phyloP scores from a whole-genome alignment of 2,888 invertebrate species.

The Arrhopalites spinosus region DNA sequence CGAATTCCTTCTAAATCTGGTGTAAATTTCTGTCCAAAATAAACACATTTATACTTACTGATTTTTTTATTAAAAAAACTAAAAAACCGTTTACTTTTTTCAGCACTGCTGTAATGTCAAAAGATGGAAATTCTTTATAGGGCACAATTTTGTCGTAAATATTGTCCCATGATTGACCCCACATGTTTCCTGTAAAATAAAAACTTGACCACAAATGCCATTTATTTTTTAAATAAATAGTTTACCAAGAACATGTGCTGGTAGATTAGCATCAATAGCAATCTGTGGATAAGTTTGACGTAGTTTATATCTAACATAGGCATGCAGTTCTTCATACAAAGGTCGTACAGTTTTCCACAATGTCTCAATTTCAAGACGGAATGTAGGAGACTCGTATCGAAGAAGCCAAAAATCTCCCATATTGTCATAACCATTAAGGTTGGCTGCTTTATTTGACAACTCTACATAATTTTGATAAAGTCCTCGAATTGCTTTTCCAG shows the following conservation, averaged over 20 bases:
- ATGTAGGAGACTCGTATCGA: constrained; percentile 70
- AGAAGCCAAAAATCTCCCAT: constrained; percentile 79
- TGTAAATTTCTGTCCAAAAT: constrained; percentile 14
- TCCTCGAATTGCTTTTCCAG: constrained; percentile 75
- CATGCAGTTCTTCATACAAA: constrained; percentile 77
- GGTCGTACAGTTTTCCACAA: constrained; percentile 71
- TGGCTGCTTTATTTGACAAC: constrained; percentile 77
- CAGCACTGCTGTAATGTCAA: constrained; percentile 80
- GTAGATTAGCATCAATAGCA: constrained; percentile 68
- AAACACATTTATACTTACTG: not conserved
- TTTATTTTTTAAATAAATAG: too few relatives aligned
- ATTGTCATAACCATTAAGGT: constrained; percentile 61
- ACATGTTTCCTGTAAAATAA: constrained; percentile 70
- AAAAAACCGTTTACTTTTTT: constrained; percentile 59
- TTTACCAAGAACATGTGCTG: constrained; percentile 81
- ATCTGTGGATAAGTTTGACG: constrained; percentile 66
- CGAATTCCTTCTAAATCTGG: constrained; percentile 26
- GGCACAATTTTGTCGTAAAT: constrained; percentile 76
- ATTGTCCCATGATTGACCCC: constrained; percentile 82
- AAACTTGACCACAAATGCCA: not conserved
- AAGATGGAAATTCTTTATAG: constrained; percentile 70
- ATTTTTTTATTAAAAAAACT: not conserved
- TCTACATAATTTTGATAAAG: constrained; percentile 79
- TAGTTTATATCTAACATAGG: constrained; percentile 75
- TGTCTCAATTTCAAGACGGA: constrained; percentile 63